These are phyloP conservation scores for Pollenia griseotomentosa DNA, from an alignment of 2,888 invertebrate genomes.

Conservation along the genomic window DNA sequence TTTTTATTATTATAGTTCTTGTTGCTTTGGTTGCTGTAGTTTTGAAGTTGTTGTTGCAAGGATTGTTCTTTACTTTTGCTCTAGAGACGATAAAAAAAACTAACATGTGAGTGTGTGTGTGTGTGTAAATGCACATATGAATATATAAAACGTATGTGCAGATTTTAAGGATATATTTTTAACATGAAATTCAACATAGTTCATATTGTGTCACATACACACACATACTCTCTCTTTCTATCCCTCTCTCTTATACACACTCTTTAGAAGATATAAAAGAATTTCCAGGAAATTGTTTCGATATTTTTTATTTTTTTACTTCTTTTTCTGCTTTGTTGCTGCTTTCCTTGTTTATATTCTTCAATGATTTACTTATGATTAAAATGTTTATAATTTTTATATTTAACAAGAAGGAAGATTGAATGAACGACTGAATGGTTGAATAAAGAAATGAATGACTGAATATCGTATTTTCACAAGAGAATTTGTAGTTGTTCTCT, in stretches of 20 bases:
- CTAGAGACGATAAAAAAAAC: constrained; percentile 29
- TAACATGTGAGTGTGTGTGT: neutral
- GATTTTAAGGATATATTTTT: constrained; percentile 13
- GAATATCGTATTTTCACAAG: constrained; percentile 41
- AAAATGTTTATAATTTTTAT: constrained; percentile 58
- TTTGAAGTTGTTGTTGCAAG: constrained; percentile 13
- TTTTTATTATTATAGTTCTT: neutral
- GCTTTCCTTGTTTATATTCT: constrained; percentile 48
- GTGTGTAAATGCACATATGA: neutral
- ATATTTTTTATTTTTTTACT: constrained; percentile 25
- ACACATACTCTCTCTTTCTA: neutral
- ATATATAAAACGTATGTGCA: neutral
- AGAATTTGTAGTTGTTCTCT: constrained; percentile 19
- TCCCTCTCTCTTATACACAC: neutral
- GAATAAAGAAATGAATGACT: constrained; percentile 22
- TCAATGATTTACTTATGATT: constrained; percentile 68
- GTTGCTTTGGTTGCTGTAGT: neutral
- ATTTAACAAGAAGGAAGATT: constrained; percentile 39
- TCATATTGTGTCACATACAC: constrained; percentile 52
- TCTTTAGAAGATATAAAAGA: constrained; percentile 33
- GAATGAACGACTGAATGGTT: constrained; percentile 1
- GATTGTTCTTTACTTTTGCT: constrained; percentile 24
- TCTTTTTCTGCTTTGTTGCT: constrained; percentile 1
- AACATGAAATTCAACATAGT: constrained; percentile 74
- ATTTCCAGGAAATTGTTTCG: constrained; percentile 65